phyloP scores from a whole-genome alignment of 2,113 vertebrate genomes.

The Sinocyclocheilus anshuiensis region DNA sequence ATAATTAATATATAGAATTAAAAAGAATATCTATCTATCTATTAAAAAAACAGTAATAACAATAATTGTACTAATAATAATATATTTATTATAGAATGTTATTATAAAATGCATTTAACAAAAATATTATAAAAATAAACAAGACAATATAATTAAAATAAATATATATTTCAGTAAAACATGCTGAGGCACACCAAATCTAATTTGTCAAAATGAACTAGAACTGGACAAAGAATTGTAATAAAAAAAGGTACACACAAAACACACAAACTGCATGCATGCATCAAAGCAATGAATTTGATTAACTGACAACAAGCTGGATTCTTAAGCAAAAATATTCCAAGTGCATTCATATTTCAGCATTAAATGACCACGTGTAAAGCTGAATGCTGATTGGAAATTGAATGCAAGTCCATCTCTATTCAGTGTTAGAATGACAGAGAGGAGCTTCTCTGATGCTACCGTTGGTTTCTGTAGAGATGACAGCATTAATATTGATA shows the following conservation, averaged over 20 bases:
- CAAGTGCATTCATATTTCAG: background rate
- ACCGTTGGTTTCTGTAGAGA: conserved; percentile 38
- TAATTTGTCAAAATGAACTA: background rate
- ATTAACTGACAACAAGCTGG: background rate
- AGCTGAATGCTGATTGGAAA: conserved; percentile 16
- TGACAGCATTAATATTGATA: conserved; percentile 53
- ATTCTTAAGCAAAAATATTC: background rate
- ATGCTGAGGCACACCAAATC: background rate
- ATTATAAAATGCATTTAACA: no score
- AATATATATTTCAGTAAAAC: background rate
- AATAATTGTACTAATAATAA: no score
- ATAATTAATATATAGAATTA: background rate
- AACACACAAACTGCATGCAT: background rate
- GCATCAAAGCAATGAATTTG: background rate
- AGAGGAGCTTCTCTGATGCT: conserved; percentile 47
- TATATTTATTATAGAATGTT: no score
- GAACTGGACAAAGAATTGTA: background rate
- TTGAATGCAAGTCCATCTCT: conserved; percentile 25
- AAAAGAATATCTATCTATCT: no score
- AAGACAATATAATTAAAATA: no score
- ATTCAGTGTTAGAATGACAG: conserved; percentile 39
- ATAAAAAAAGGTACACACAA: background rate
- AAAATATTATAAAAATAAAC: no score
- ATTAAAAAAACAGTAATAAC: no score
- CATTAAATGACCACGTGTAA: background rate